phyloP scores from a whole-genome alignment of 2,888 invertebrate genomes.

The Meteorus cinctellus region DNA sequence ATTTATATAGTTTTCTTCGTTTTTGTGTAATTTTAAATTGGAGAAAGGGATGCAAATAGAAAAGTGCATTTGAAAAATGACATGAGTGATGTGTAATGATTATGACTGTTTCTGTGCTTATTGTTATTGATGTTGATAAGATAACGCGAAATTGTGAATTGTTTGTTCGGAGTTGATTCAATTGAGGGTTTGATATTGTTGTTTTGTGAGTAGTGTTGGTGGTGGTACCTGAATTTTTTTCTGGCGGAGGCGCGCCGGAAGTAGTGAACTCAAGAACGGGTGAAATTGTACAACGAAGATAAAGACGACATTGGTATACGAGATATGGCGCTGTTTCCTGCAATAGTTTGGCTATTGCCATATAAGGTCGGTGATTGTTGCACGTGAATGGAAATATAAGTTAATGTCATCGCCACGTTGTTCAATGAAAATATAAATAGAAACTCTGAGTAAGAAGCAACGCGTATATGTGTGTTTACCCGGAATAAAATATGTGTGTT shows the following conservation, averaged over 20 bases:
- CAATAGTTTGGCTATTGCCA: conserved; percentile 53
- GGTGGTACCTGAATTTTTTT: conserved; percentile 2
- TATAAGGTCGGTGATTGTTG: conserved; percentile 45
- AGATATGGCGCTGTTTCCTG: conserved; percentile 54
- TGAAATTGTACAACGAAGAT: conserved; percentile 11
- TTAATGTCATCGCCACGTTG: conserved; percentile 27
- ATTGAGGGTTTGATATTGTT: not conserved
- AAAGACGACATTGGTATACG: conserved; percentile 15
- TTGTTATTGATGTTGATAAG: not conserved
- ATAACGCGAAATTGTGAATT: not conserved
- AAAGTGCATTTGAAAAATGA: not conserved
- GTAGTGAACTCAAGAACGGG: conserved; percentile 38
- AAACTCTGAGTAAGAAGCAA: conserved; percentile 29
- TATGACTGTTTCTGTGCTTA: not conserved
- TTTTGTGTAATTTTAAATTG: not conserved
- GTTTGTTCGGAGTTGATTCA: not conserved
- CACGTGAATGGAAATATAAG: conserved; percentile 48
- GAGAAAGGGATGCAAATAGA: not conserved
- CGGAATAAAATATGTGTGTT: not conserved
- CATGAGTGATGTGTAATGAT: not conserved
- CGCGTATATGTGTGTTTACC: conserved; percentile 5
- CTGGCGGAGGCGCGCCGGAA: conserved; percentile 48
- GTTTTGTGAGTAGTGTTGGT: not conserved
- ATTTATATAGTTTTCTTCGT: not conserved
- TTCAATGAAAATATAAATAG: not conserved